Base-by-base conservation (phyloP, 2,797 vertebrate genomes). In the Micropoecilia bifurca region DNA sequence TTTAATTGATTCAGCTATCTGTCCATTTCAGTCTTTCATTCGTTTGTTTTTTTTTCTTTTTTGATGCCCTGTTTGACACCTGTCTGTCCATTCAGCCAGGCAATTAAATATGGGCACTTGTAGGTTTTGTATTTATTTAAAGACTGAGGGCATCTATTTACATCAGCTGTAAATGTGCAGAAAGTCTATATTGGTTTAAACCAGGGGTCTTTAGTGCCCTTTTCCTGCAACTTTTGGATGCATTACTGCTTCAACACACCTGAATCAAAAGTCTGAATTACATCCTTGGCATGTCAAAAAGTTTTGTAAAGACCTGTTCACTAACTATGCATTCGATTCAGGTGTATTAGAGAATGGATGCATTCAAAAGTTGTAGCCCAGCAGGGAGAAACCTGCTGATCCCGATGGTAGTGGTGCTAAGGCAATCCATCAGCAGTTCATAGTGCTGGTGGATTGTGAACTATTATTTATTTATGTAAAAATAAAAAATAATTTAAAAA, bases 71-170 rank as follows among this genome's bases (percentile, higher is more conserved):
- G 50, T 25, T 25, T 25, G 7, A 53, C 22, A 53, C 25, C 2
- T 33, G 57, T 33, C 57, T 14, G 5, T 33, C 30, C 13, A 6
- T 28, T 30, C 25, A 59, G 57, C 57, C 28, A 33, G 14, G 3
- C 13, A 59, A 53, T 53, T 53, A 53, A 53, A 25, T 9, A 25
- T 30, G n/a, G 4, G 6, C 10, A 28, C 25, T 30, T 59, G 55
- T 57, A 59, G 55, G n/a, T 30, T 28, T 59, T 59, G 55, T 59
- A 13, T 59, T 59, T 59, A 59, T 59, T 59, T 59, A 59, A 59
- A 59, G 25, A 12, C 55, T 59, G n/a, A 28, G 10, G n/a, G 28
- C n/a, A 30, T 14, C 33, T 33, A 41, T 61, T 16, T 13, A 30
- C 22, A 30, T 59, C 57, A 61, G 57, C 57, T 30, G 57, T 25